Conservation (phyloP, 2,888 invertebrate species). For the Aphrophora alni region DNA sequence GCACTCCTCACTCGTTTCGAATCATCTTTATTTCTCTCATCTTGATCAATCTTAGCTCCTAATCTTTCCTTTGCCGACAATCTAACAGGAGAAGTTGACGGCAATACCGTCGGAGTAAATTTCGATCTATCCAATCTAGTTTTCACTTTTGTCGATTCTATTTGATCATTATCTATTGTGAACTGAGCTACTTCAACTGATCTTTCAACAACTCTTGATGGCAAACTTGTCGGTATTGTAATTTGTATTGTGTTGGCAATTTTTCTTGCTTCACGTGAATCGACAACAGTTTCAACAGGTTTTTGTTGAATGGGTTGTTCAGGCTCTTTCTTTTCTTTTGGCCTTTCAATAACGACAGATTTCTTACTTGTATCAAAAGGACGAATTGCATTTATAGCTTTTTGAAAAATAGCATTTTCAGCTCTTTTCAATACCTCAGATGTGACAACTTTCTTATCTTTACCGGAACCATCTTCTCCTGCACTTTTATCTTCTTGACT, state of each 20-base stretch:
- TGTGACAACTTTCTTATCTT: constrained; percentile 69
- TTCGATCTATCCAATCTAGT: constrained; percentile 32
- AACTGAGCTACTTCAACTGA: constrained; percentile 51
- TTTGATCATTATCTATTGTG: constrained; percentile 45
- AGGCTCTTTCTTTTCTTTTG: constrained; percentile 38
- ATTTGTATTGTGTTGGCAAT: constrained; percentile 51
- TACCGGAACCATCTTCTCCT: constrained; percentile 28
- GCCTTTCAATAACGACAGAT: constrained; percentile 47
- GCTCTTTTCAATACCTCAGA: constrained; percentile 89
- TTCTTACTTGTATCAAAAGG: constrained; percentile 57
- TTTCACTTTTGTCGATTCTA: constrained; percentile 9
- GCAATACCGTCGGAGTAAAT: constrained; percentile 12
- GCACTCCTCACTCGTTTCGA: constrained; percentile 31
- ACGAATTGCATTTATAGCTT: constrained; percentile 81
- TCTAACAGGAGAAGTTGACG: constrained; percentile 63
- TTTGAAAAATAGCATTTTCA: constrained; percentile 90
- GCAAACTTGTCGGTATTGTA: constrained; percentile 54
- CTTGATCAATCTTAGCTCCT: constrained; percentile 76
- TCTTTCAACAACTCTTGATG: constrained; percentile 55
- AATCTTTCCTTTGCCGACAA: constrained; percentile 80
- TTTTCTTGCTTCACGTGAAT: constrained; percentile 50
- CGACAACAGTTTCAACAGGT: constrained; percentile 39
- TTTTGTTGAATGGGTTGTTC: constrained; percentile 36
- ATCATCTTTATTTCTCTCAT: constrained; percentile 49
- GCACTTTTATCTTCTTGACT: constrained; percentile 33